phyloP scores from a whole-genome alignment of 1,140 invertebrate genomes.

The Pemphigus obesinymphae region DNA sequence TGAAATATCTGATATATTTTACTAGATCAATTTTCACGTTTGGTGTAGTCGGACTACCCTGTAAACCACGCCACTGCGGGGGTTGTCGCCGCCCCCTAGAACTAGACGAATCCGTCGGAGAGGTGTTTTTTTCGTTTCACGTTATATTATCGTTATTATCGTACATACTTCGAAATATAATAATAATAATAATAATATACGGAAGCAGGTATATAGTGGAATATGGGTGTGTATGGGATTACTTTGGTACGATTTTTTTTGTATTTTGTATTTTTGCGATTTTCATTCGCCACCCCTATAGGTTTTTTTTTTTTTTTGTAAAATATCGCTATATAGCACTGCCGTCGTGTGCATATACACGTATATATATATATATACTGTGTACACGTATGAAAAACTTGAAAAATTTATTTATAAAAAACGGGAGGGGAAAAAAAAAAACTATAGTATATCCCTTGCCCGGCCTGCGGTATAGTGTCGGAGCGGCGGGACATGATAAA shows the following conservation, averaged over 20 bases:
- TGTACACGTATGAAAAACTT: neutral
- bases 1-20: too few species aligned
- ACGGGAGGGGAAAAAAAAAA: constrained; percentile 10
- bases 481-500: constrained; percentile 30
- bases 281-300: neutral
- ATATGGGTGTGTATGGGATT: neutral
- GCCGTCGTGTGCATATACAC: neutral
- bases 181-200: neutral
- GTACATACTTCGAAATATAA: too few species aligned
- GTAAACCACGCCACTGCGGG: too few species aligned
- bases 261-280: too few species aligned
- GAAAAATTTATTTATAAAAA: neutral
- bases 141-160: neutral
- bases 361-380: neutral
- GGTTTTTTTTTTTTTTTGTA: neutral
- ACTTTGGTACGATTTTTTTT: too few species aligned
- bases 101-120: constrained; percentile 20
- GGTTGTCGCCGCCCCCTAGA: too few species aligned
- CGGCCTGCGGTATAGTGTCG: neutral
- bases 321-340: constrained; percentile 16
- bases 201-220: too few species aligned
- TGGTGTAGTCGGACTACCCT: too few species aligned
- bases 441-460: neutral
- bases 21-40: too few species aligned
- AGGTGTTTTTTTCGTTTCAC: neutral